Base-by-base conservation (phyloP, 2,113 vertebrate species). In the Dipodomys ordii region DNA sequence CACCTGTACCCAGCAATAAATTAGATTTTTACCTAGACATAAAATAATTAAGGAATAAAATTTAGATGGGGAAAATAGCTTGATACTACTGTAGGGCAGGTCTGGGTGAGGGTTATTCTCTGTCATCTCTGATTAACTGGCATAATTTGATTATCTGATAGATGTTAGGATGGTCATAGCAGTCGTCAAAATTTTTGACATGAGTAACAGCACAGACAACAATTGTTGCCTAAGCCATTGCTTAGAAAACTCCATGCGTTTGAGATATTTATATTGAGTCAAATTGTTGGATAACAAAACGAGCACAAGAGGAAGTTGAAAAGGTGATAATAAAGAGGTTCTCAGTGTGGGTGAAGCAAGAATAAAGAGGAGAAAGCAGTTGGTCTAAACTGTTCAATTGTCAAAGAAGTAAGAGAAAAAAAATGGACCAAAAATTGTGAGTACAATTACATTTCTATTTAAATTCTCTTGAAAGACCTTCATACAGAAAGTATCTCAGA, bases 391-490 rank as follows among this genome's bases (percentile, higher is more conserved):
- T 65, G 20, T 71, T 87, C 53, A 91, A 76, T 22, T 92, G 20
- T 87, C 69, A 88, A 82, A 85, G 71, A 65, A 88, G 27, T 90
- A 35, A 93, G 53, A 93, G n/a, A 46, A 77, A 87, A 77, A 87
- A 35, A 85, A 96, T 32, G 13, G 53, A 39, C 32, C 49, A 71
- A 72, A 91, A 83, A 83, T 72, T 74, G 15, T 68, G 46, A 69
- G 16, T 82, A 76, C n/a, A 83, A 92, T 80, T 84, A 71, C 94
- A 94, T 84, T 95, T 92, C n/a, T 49, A 87, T 35, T 62, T 93
- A 15, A 91, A 90, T 32, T 91, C 76, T 88, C 30, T 22, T 84
- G 27, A 91, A 88, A 94, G 65, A 94, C 20, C 49, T 19, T 67
- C 28, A 74, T 88, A 81, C 0, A 67, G 30, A 22, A 86, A 95